A percentile compares a stretch with the other conserved stretches of the same genome.
Conservation (phyloP, 1,140 invertebrate genomes). For the Aphelenchoides besseyi region DNA sequence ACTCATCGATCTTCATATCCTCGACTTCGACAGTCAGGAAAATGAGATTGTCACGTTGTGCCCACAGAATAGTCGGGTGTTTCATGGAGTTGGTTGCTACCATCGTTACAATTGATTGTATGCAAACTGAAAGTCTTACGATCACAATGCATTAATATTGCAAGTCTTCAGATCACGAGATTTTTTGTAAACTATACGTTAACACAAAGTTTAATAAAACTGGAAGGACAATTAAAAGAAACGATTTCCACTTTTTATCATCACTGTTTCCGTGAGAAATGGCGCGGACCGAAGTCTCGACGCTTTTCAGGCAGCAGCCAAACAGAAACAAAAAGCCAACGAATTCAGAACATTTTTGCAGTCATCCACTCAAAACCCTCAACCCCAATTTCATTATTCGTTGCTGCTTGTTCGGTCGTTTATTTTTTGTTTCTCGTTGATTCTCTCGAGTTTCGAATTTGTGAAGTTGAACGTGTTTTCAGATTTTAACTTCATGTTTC, state of each 20-base stretch:
- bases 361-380: neutral
- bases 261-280: neutral
- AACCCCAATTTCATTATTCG: neutral
- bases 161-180: too few relatives aligned
- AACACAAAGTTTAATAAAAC: too few relatives aligned
- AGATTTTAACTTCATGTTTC: neutral
- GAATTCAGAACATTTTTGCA: too few relatives aligned
- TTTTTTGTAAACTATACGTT: too few relatives aligned
- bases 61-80: conserved; percentile 44
- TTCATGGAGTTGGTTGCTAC: neutral
- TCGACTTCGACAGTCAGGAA: conserved; percentile 50
- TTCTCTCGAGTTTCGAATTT: neutral
- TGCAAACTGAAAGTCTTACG: too few relatives aligned
- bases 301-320: neutral
- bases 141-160: too few relatives aligned
- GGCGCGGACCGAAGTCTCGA: neutral
- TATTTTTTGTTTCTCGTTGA: neutral
- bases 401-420: neutral
- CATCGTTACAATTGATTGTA: neutral
- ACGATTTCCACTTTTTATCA: neutral
- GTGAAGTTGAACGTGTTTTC: neutral
- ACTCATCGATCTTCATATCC: conserved; percentile 50
- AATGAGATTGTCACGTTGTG: conserved; percentile 41
- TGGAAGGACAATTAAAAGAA: neutral
- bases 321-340: neutral